Percentiles rank a stretch among this genome's conserved stretches.
These are phyloP conservation scores for Syrphus vitripennis DNA, from an alignment of 2,888 invertebrate species.

Conservation along the genomic window DNA sequence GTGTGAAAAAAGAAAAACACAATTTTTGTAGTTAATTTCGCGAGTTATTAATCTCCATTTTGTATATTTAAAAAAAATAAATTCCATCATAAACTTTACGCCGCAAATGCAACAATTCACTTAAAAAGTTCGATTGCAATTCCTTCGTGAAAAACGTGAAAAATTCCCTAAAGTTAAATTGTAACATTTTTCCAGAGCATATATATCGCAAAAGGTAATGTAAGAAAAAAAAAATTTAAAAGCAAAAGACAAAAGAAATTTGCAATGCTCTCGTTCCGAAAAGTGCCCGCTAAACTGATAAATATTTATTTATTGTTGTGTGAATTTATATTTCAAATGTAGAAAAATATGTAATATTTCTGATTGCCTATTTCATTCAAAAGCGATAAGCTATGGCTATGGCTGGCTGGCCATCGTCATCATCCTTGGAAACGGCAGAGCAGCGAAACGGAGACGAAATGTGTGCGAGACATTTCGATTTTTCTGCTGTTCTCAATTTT, in stretches of 20 bases:
- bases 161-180: constrained; percentile 38
- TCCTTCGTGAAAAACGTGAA: constrained; percentile 55
- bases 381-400: not conserved
- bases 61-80: constrained; percentile 44
- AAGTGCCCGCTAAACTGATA: constrained; percentile 2
- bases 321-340: not conserved
- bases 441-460: constrained; percentile 26
- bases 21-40: constrained; percentile 68
- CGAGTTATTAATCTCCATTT: constrained; percentile 69
- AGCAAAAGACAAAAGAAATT: constrained; percentile 57
- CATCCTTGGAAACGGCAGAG: constrained; percentile 48
- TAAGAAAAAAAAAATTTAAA: constrained; percentile 18
- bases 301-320: constrained; percentile 25
- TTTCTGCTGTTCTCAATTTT: constrained; percentile 55
- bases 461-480: constrained; percentile 63
- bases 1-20: constrained; percentile 61
- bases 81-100: constrained; percentile 31
- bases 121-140: constrained; percentile 37
- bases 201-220: constrained; percentile 61
- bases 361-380: constrained; percentile 38
- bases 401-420: constrained; percentile 34
- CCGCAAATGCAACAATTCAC: constrained; percentile 58
- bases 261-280: not conserved
- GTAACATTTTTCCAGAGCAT: constrained; percentile 65
- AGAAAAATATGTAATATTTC: constrained; percentile 43